A percentile compares a stretch with the other conserved stretches of the same genome.
phyloP scores from a whole-genome alignment of 1,140 invertebrate species.

The Reticulitermes speratus region DNA sequence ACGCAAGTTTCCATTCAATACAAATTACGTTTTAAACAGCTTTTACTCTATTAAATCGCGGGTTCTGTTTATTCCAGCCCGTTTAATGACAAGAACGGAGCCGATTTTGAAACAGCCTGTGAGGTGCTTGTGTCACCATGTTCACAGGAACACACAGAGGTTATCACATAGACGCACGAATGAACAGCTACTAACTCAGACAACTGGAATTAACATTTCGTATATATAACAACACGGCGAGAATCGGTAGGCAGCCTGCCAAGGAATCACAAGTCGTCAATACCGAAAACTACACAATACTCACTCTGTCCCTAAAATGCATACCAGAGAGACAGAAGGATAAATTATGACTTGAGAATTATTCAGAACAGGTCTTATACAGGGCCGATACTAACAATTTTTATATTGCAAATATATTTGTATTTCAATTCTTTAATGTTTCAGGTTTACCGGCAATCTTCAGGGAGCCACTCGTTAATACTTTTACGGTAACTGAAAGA shows the following conservation, averaged over 20 bases:
- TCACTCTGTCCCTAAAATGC: too few relatives aligned
- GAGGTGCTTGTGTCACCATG: not conserved
- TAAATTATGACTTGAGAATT: too few relatives aligned
- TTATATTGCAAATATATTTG: too few relatives aligned
- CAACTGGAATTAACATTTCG: not conserved
- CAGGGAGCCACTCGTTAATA: too few relatives aligned
- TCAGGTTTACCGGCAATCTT: too few relatives aligned
- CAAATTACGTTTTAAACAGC: too few relatives aligned
- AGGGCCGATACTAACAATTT: too few relatives aligned
- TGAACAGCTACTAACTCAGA: not conserved
- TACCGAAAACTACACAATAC: not conserved
- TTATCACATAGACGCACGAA: constrained; percentile 6
- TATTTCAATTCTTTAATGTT: too few relatives aligned
- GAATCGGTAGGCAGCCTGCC: not conserved
- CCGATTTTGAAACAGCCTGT: not conserved
- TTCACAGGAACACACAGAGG: not conserved
- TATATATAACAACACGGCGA: not conserved
- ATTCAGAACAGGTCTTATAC: too few relatives aligned
- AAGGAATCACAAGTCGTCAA: not conserved
- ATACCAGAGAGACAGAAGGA: too few relatives aligned
- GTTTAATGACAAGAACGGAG: not conserved
- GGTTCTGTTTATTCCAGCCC: not conserved
- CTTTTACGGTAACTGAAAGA: too few relatives aligned
- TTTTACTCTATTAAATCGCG: not conserved
- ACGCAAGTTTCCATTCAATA: too few relatives aligned